Base-by-base conservation (phyloP, 2,888 invertebrate species). In the Homarus gammarus region DNA sequence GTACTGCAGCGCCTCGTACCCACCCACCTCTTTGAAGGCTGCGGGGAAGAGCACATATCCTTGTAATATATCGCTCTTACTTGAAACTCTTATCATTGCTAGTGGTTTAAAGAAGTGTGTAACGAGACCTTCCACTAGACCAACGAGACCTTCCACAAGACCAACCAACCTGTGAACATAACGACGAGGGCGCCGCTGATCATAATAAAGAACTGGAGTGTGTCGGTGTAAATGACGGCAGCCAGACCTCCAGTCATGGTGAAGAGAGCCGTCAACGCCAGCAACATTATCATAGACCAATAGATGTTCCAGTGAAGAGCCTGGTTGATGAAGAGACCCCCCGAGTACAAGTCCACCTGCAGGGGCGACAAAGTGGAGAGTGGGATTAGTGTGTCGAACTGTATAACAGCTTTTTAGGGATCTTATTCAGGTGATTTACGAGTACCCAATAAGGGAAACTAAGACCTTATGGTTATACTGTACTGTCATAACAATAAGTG, bases 331-430 rank as follows among this genome's bases (percentile, higher is more conserved):
- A 95, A 95, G 83, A 95, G 92, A 1, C 94, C 94, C 1, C 94
- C 95, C n/a, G 94, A 94, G 92, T 94, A 95, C 87, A 95, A 93
- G 90, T 94, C 94, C 38, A 95, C 95, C 94, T 94, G 64, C 64
- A 64, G 22, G 56, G 56, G 22, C 8, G 49, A 1, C 15, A n/a
- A n/a, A 18, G 56, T 56, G 18, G 56, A 56, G 15, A 15, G 15
- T 56, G 12, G 18, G 18, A 56, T 56, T 12, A 56, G 18, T 56
- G 56, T 15, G 56, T 12, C 56, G 15, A 56, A 56, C 56, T 15
- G 18, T 56, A 56, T 12, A 56, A 56, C 56, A 56, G 56, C 18
- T 15, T 56, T 18, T 18, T 56, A 15, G 18, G 15, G 12, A 18
- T 15, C 56, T 56, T 56, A 18, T n/a, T n/a, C n/a, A n/a, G n/a